Evolutionary conservation across 2,797 vertebrate genomes (phyloP).

Genomic region (Hafferia zeledoni): DNA sequence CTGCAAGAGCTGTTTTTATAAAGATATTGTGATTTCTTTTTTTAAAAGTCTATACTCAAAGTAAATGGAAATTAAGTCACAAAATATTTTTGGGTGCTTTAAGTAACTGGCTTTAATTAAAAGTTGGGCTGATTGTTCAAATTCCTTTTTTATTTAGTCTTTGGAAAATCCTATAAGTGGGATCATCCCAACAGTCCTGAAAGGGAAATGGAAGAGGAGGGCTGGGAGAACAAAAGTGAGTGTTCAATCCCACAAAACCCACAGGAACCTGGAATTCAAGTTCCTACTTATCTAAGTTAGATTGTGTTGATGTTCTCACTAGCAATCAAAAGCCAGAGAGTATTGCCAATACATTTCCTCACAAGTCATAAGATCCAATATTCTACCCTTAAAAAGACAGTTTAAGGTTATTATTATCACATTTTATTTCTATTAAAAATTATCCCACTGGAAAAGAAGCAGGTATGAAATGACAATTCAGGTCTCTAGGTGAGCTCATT

Average conservation of each 20-base stretch:
- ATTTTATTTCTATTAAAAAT: conserved; percentile 64
- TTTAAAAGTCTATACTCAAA: background rate
- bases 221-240: conserved; percentile 2
- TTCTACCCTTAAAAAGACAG: conserved; percentile 68
- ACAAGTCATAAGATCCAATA: conserved; percentile 61
- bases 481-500: conserved; percentile 63
- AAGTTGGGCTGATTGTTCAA: background rate
- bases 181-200: background rate
- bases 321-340: conserved; percentile 38
- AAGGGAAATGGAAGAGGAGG: conserved; percentile 4
- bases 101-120: conserved; percentile 17
- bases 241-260: background rate
- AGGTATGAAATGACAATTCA: conserved; percentile 59
- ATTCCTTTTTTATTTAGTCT: background rate
- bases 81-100: background rate
- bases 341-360: conserved; percentile 35
- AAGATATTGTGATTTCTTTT: background rate
- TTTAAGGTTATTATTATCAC: conserved; percentile 45
- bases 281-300: background rate
- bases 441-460: conserved; percentile 60
- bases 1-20: conserved; percentile 28
- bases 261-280: conserved; percentile 8
- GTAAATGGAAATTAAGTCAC: conserved; percentile 14
- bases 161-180: conserved; percentile 23
- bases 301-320: conserved; percentile 7